Evolutionary conservation across 2,888 invertebrate species (phyloP), one percentile per base, ranked within the genome.

Genomic region (Glyphotaelius pellucidus): DNA sequence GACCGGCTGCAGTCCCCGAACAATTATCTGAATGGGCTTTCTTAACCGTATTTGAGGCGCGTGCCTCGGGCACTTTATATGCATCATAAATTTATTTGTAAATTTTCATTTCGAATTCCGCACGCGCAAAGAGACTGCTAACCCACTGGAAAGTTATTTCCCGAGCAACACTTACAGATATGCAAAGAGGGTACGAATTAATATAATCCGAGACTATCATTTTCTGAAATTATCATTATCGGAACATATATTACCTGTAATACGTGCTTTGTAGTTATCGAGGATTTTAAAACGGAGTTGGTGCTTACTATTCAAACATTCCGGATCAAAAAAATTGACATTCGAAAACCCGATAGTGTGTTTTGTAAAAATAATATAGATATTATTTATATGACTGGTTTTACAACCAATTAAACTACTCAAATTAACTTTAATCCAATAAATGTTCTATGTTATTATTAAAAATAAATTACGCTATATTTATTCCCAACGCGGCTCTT

Each of bases 61-160:
- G 42, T 91, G 85, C 90, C 80, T 80, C 52, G 79, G 42, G 84
- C 90, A 90, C 90, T 91, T 90, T 92, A 92, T 91, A 47, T 90
- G 91, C 86, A 80, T 89, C 91, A 91, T 92, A 91, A 90, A 92
- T 90, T 91, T 92, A 80, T 90, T 85, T 80, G 89, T 90, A 90
- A 89, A 88, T 85, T 92, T 92, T 92, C 89, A 92, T 90, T 91
- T 52, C 32, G 25, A 38, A 85, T 85, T 85, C 85, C 25, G 25
- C 85, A n/a, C 38, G n/a, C 85, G 35, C 85, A 11, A 85, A 85
- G n/a, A 38, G 85, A 25, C n/a, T 32, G 67, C 67, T 67, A 67
- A 67, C 25, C 67, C 25, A 67, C 67, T n/a, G 25, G 7, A 67
- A 67, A 67, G 25, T 67, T 67, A 25, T 67, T 9, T n/a, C 25